These are phyloP conservation scores for Hippopotamus amphibius DNA, from an alignment of 2,113 vertebrate genomes.

Conservation along the genomic window DNA sequence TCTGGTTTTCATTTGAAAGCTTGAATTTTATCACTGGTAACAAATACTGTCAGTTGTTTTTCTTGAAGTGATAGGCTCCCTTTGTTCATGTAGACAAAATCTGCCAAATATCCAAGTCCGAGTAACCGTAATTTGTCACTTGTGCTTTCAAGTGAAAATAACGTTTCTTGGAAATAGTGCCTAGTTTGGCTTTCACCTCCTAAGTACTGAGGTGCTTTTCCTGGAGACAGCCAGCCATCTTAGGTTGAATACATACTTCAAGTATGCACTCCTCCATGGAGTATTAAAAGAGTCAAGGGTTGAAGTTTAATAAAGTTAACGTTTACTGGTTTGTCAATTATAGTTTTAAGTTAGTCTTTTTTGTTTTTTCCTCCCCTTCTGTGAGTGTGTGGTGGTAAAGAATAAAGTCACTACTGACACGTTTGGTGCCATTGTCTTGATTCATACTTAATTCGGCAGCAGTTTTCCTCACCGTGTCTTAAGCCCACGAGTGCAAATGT, in stretches of 20 bases:
- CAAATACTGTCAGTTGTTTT: neutral
- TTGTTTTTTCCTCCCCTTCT: neutral
- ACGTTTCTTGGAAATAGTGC: neutral
- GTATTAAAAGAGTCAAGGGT: neutral
- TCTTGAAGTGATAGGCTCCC: neutral
- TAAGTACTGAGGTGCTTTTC: neutral
- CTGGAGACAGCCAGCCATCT: neutral
- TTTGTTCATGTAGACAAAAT: constrained; percentile 37
- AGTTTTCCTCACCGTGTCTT: neutral
- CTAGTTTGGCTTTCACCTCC: neutral
- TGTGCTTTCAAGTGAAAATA: neutral
- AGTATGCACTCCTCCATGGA: neutral
- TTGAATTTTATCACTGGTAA: neutral
- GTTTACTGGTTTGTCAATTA: neutral
- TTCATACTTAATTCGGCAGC: neutral
- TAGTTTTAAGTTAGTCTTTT: neutral
- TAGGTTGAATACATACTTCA: neutral
- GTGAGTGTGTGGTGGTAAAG: neutral
- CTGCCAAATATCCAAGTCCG: neutral
- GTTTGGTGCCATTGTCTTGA: neutral
- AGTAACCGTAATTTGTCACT: neutral
- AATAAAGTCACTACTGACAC: neutral
- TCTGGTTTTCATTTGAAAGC: constrained; percentile 37
- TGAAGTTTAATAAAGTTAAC: neutral
- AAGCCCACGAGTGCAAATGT: neutral